These are phyloP conservation scores for Mechanitis mazaeus DNA, from an alignment of 2,888 invertebrate genomes.

Conservation along the genomic window DNA sequence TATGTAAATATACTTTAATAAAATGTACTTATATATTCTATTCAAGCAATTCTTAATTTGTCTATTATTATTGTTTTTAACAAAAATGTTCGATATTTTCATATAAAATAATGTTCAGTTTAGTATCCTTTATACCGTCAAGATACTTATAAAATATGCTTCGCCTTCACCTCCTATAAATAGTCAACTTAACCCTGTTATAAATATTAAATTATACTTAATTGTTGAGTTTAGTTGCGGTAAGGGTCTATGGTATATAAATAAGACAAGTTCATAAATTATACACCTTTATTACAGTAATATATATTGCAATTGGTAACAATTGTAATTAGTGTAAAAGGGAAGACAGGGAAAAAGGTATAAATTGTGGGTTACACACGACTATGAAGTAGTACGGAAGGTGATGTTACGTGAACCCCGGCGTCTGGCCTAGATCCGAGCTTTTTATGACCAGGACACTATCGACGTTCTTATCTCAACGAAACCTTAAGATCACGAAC, in stretches of 20 bases:
- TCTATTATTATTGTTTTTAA: too few relatives aligned
- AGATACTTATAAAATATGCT: neutral
- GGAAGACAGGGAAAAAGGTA: constrained; percentile 43
- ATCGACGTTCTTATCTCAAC: constrained; percentile 65
- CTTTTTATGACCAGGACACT: constrained; percentile 70
- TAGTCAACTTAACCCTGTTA: constrained; percentile 1
- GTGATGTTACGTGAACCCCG: constrained; percentile 54
- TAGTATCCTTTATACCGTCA: neutral
- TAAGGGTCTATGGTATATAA: neutral
- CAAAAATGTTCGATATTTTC: too few relatives aligned
- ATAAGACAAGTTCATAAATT: neutral
- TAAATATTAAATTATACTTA: constrained; percentile 1
- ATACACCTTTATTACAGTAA: constrained; percentile 7
- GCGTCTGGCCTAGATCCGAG: constrained; percentile 60
- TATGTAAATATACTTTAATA: constrained; percentile 20
- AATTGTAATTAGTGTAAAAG: constrained; percentile 45
- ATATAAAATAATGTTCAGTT: neutral
- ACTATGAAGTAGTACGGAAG: constrained; percentile 63
- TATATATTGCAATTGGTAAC: constrained; percentile 22
- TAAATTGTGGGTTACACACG: constrained; percentile 65
- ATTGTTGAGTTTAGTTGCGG: neutral
- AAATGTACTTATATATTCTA: constrained; percentile 1
- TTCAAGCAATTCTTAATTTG: neutral
- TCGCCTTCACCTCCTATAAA: neutral
- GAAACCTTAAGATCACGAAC: constrained; percentile 64